phyloP scores from a whole-genome alignment of 2,113 vertebrate genomes.

The Ptilonorhynchus violaceus region DNA sequence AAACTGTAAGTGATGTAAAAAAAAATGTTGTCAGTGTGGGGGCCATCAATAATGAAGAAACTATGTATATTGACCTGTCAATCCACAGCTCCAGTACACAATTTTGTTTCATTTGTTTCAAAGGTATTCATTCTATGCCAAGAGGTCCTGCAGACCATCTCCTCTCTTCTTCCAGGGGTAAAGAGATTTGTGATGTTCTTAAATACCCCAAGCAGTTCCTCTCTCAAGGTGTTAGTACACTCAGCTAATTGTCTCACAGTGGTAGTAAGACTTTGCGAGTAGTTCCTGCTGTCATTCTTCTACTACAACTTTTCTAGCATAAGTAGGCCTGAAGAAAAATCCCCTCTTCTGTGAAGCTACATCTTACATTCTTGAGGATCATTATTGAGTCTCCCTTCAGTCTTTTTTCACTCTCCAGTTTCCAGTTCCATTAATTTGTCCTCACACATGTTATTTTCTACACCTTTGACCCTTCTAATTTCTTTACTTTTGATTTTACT shows the following conservation, averaged over 20 bases:
- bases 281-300: not conserved
- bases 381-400: not conserved
- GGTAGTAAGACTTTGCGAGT: not conserved
- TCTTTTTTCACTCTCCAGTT: not conserved
- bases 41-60: not conserved
- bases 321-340: not conserved
- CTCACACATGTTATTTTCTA: not conserved
- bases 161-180: not conserved
- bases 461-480: not conserved
- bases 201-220: not conserved
- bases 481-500: not conserved
- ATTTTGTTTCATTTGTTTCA: not conserved
- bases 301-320: not conserved
- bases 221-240: not conserved
- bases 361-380: not conserved
- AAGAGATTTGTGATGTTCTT: not conserved
- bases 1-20: not conserved
- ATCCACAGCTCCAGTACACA: rapidly evolving
- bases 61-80: not conserved
- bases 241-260: not conserved
- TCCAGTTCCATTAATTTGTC: not conserved
- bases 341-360: not conserved
- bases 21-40: not conserved
- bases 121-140: not conserved
- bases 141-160: not conserved